Evolutionary conservation across 2,888 invertebrate species (phyloP), one percentile per base, ranked within the genome.

Genomic region (Marasmarcha lunaedactyla): DNA sequence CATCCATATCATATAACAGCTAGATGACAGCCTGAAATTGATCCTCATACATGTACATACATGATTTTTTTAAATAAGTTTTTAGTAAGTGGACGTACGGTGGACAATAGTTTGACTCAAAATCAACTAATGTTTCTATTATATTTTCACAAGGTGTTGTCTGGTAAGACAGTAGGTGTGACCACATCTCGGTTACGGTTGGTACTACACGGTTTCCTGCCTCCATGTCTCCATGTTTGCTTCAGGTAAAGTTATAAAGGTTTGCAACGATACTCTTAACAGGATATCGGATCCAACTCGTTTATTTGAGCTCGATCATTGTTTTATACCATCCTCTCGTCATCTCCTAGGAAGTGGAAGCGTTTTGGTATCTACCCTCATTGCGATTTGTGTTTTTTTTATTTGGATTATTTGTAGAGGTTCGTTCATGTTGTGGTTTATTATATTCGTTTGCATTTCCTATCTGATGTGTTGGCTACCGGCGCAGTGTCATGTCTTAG

Each of bases 131-230:
- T 83, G 30, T 71, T 63, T 38, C 36, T 81, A 66, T 81, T 83
- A 79, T 81, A 78, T 78, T 81, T 81, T 79, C 77, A 81, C 74
- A 81, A 83, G 83, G 83, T 83, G 73, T 79, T 81, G 79, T 78
- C 81, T 81, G 77, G 73, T 81, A 81, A 78, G 78, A 81, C 78
- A 76, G 78, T 81, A 83, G 81, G 81, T 81, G 81, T 78, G 81
- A 69, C 64, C 66, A 74, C 63, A 62, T 78, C 72, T 59, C 72
- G 67, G 67, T 72, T 62, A 72, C 68, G 74, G 73, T 78, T 70
- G 69, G 73, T 79, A 73, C 72, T 51, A 46, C 67, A 59, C 69
- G 68, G 67, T 60, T 55, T 63, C 66, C 68, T 58, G 73, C 71
- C 54, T 52, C 58, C 69, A 63, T 65, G 70, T 62, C 78, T 46